Percentiles rank a stretch among this genome's conserved stretches.
Evolutionary conservation across 2,888 invertebrate genomes (phyloP).

Genomic region (Masnerella sp.): DNA sequence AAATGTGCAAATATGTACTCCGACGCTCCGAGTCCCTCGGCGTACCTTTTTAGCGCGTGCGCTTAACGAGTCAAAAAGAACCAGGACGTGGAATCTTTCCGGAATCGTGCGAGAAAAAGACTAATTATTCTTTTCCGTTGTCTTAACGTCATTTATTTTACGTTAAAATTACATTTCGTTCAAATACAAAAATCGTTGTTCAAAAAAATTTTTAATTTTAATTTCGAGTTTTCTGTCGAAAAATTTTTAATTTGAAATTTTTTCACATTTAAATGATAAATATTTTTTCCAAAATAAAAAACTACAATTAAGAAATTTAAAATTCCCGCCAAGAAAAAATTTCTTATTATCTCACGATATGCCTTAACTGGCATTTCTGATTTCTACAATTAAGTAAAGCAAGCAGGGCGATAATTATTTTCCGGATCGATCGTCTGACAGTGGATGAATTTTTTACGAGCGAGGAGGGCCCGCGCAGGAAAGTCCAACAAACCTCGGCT

Average conservation of each 20-base stretch:
- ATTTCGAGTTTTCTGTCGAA: too few relatives aligned
- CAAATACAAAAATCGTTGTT: constrained; percentile 7
- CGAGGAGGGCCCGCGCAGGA: constrained; percentile 63
- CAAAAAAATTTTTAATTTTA: too few relatives aligned
- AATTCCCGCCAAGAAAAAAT: too few relatives aligned
- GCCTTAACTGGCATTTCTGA: not conserved
- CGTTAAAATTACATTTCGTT: constrained; percentile 5
- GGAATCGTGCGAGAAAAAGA: constrained; percentile 32
- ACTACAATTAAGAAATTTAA: too few relatives aligned
- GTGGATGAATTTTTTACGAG: constrained; percentile 76
- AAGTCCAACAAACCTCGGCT: constrained; percentile 55
- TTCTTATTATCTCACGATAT: too few relatives aligned
- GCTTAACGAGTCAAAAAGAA: constrained; percentile 50
- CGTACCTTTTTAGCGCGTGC: constrained; percentile 57
- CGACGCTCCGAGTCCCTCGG: constrained; percentile 56
- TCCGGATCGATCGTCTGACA: constrained; percentile 72
- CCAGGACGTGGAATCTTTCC: constrained; percentile 50
- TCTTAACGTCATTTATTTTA: too few relatives aligned
- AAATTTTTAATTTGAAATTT: too few relatives aligned
- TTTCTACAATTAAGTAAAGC: not conserved
- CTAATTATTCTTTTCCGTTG: constrained; percentile 29
- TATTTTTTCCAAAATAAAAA: too few relatives aligned
- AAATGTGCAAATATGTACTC: constrained; percentile 64
- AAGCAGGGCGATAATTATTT: constrained; percentile 73
- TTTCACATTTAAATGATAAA: too few relatives aligned